Percentiles rank a stretch among this genome's conserved stretches.
phyloP scores from a whole-genome alignment of 2,888 invertebrate genomes.

The Aromia moschata region DNA sequence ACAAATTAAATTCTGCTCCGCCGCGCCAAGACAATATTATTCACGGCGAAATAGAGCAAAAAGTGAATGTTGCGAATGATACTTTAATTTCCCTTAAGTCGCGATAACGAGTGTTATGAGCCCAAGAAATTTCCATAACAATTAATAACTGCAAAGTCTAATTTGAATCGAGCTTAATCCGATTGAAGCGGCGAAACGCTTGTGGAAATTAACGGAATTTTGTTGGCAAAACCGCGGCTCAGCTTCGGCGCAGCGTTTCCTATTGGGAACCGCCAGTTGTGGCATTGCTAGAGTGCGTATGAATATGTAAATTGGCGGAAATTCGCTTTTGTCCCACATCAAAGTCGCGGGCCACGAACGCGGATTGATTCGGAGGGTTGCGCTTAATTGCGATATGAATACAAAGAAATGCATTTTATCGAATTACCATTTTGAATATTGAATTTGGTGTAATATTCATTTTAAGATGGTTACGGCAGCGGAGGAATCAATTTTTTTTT shows the following conservation, averaged over 20 bases:
- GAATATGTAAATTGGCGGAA: slow-evolving; percentile 51
- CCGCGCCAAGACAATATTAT: slow-evolving; percentile 19
- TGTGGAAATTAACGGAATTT: slow-evolving; percentile 50
- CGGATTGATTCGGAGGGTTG: slow-evolving; percentile 53
- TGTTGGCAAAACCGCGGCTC: slow-evolving; percentile 36
- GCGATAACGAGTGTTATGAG: slow-evolving; percentile 23
- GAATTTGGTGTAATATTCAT: too few relatives aligned
- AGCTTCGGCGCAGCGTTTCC: slow-evolving; percentile 5
- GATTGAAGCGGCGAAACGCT: slow-evolving; percentile 49
- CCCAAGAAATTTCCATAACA: slow-evolving; percentile 47
- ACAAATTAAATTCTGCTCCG: slow-evolving; percentile 16
- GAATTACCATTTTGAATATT: too few relatives aligned
- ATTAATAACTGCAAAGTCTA: slow-evolving; percentile 48
- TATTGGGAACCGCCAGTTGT: slow-evolving; percentile 28
- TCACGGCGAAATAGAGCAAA: slow-evolving; percentile 16
- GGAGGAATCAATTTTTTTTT: too few relatives aligned
- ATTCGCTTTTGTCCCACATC: slow-evolving; percentile 54
- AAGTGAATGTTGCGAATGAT: slow-evolving; percentile 24
- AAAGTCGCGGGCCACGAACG: slow-evolving; percentile 40
- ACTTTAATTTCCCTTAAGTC: slow-evolving; percentile 30
- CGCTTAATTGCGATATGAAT: too few relatives aligned
- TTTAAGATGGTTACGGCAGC: too few relatives aligned
- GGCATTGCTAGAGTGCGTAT: slow-evolving; percentile 42
- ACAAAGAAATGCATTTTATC: too few relatives aligned
- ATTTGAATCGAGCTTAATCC: slow-evolving; percentile 49